These are phyloP conservation scores for Monochamus alternatus DNA, from an alignment of 2,888 invertebrate genomes.

Conservation along the genomic window DNA sequence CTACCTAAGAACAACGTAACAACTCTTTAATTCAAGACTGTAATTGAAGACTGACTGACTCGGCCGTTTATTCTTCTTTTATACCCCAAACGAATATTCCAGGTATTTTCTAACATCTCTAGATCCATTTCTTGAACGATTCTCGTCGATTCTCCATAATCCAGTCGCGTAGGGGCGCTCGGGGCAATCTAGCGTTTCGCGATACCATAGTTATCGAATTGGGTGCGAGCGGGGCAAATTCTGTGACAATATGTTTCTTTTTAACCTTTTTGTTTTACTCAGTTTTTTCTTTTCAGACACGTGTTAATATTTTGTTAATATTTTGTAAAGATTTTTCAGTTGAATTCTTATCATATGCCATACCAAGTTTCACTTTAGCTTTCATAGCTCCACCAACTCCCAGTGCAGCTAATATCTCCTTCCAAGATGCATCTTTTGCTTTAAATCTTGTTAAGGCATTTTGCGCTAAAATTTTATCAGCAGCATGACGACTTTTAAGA, in stretches of 20 bases:
- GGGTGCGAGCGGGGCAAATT: too few species aligned
- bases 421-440: not conserved
- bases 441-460: constrained; percentile 52
- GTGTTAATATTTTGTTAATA: not conserved
- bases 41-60: too few species aligned
- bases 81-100: too few species aligned
- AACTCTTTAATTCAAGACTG: too few species aligned
- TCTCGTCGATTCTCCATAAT: too few species aligned
- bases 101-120: too few species aligned
- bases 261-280: not conserved
- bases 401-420: constrained; percentile 2
- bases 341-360: not conserved
- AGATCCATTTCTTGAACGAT: too few species aligned
- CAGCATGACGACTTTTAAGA: constrained; percentile 58
- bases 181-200: too few species aligned
- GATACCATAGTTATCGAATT: too few species aligned
- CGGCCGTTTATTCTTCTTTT: too few species aligned
- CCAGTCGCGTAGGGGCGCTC: too few species aligned
- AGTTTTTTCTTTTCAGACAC: not conserved
- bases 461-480: constrained; percentile 62
- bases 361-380: constrained; percentile 4
- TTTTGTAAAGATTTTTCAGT: not conserved
- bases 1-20: too few species aligned
- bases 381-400: constrained; percentile 10
- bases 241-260: not conserved